Base-by-base conservation (phyloP, 1,140 invertebrate species). In the Bombus sylvicola region DNA sequence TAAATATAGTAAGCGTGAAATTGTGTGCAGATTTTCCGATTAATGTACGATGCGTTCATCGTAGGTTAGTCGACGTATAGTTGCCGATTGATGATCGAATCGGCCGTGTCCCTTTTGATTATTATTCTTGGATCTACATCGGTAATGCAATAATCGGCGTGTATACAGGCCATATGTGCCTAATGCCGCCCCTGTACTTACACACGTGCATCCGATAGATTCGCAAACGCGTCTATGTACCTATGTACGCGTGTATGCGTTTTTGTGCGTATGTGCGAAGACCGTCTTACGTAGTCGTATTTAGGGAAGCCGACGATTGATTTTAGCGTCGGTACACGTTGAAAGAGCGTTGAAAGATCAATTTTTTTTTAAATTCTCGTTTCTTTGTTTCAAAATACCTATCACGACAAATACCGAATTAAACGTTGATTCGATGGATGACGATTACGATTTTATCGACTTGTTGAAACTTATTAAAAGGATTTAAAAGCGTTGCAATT, bases 111-210 rank as follows among this genome's bases (percentile, higher is more conserved):
- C 89, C 91, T 90, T 90, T 89, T 90, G 87, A 92, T 91, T 91
- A 94, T 94, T 93, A 94, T 94, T 94, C 92, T 92, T 93, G 88
- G 90, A 91, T 91, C 92, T 94, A 94, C 93, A 94, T 94, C 93
- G 92, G 90, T 95, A 95, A 95, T 94, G 94, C 94, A 95, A 95
- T 95, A 95, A 95, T 95, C 94, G 93, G 89, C 92, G 91, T 95
- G 94, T 94, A 95, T 94, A 93, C 89, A 91, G 71, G 93, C 94
- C 94, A 95, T 95, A 95, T 95, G 94, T 92, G 92, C 84, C 82
- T 79, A 75, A 89, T 89, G 86, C 88, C 87, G 89, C 15, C 92
- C 91, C 88, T 53, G 1, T 22, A 53, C 83, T 86, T 64, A 72
- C 59, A 73, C 47, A 62, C 74, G 31, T 43, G 85, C 73, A 57